Percentiles rank a stretch among this genome's conserved stretches.
phyloP scores from a whole-genome alignment of 2,797 vertebrate species.

The Galaxias olidus region DNA sequence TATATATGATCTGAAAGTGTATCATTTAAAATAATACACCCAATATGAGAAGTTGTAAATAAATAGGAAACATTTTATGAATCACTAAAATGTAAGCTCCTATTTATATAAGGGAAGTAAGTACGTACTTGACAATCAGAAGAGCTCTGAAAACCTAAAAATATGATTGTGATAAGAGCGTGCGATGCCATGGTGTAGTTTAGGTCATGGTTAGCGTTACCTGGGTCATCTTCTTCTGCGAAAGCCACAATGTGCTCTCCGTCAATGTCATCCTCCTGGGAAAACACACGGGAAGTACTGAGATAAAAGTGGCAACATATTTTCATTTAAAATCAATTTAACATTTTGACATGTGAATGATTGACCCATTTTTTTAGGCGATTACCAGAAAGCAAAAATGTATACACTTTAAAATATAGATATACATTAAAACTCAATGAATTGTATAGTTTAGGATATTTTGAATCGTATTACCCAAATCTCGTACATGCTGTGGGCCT shows the following conservation, averaged over 20 bases:
- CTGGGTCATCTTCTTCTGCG: constrained; percentile 88
- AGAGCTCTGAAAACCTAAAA: neutral
- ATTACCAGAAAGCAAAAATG: too few species aligned
- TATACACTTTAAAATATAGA: too few species aligned
- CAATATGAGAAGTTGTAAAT: too few species aligned
- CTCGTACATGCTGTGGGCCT: constrained; percentile 93
- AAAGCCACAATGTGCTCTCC: constrained; percentile 94
- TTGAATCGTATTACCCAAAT: constrained; percentile 81
- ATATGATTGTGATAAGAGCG: neutral
- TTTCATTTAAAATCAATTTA: neutral
- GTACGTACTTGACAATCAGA: too few species aligned
- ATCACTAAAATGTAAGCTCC: too few species aligned
- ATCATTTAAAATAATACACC: too few species aligned
- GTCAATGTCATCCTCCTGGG: constrained; percentile 87
- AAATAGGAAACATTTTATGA: too few species aligned
- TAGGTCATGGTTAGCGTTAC: constrained; percentile 48
- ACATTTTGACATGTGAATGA: neutral
- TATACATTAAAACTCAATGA: too few species aligned
- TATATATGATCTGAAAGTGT: too few species aligned
- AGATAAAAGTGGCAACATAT: too few species aligned
- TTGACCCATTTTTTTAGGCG: neutral
- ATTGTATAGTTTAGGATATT: neutral
- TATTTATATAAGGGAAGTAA: too few species aligned
- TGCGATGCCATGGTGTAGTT: too few species aligned
- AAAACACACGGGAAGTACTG: neutral